Conservation (phyloP, 2,888 invertebrate species). For the Yponomeuta sedellus region DNA sequence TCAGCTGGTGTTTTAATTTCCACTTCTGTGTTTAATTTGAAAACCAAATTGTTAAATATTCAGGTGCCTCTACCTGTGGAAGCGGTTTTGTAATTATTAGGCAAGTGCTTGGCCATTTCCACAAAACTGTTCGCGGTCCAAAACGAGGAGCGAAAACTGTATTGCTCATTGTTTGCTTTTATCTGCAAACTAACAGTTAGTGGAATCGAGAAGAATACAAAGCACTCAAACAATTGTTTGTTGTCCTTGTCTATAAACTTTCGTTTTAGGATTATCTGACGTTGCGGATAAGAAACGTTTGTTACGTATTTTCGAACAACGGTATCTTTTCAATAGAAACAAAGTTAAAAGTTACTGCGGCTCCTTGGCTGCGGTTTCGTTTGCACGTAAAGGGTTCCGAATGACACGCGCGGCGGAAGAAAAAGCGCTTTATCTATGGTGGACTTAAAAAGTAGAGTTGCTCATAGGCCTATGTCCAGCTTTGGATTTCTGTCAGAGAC, state of each 20-base stretch:
- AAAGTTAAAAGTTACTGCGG: neutral
- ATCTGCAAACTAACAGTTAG: slow-evolving; percentile 27
- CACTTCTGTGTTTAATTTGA: slow-evolving; percentile 11
- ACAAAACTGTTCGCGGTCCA: slow-evolving; percentile 32
- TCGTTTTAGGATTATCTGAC: neutral
- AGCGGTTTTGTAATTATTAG: slow-evolving; percentile 36
- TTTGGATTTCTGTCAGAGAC: too few relatives aligned
- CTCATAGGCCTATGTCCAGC: too few relatives aligned
- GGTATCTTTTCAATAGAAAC: slow-evolving; percentile 1
- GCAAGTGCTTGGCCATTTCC: slow-evolving; percentile 32
- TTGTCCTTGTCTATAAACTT: neutral
- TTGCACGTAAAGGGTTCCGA: neutral
- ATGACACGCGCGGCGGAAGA: too few relatives aligned
- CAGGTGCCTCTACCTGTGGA: slow-evolving; percentile 30
- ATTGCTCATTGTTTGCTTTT: slow-evolving; percentile 45
- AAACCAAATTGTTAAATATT: slow-evolving; percentile 14
- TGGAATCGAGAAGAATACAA: neutral
- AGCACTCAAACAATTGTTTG: slow-evolving; percentile 11
- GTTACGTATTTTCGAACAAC: slow-evolving; percentile 3
- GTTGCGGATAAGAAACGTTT: slow-evolving; percentile 2
- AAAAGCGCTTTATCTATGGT: too few relatives aligned
- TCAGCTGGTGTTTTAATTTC: slow-evolving; percentile 8
- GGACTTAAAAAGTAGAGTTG: too few relatives aligned
- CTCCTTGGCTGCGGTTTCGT: neutral
- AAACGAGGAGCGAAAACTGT: slow-evolving; percentile 38